A percentile compares a stretch with the other conserved stretches of the same genome.
These are phyloP conservation scores for Tetrao urogallus DNA, from an alignment of 2,113 vertebrate genomes.

Conservation along the genomic window DNA sequence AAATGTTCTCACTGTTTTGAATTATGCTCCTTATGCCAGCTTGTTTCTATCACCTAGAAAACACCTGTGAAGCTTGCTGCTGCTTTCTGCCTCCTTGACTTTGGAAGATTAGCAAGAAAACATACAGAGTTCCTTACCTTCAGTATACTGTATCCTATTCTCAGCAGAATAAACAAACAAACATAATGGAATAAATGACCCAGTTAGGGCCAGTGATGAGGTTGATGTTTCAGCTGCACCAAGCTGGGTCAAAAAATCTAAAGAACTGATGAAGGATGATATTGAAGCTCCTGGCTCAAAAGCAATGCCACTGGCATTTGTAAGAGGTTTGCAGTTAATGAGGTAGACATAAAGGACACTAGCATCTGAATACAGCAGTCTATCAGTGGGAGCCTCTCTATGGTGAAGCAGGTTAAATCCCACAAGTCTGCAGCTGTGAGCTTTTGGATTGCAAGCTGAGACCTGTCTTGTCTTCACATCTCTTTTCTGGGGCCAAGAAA, in stretches of 20 bases:
- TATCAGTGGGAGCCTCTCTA: not conserved
- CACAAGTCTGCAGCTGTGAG: not conserved
- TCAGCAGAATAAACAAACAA: constrained; percentile 30
- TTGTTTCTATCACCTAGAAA: not conserved
- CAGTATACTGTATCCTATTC: not conserved
- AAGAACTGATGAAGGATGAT: not conserved
- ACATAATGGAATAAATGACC: constrained; percentile 36
- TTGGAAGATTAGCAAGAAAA: not conserved
- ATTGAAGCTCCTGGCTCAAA: not conserved
- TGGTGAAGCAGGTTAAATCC: not conserved
- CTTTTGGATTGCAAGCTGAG: not conserved
- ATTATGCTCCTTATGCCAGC: not conserved
- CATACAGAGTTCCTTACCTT: not conserved
- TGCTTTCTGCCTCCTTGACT: not conserved
- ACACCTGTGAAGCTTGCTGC: not conserved
- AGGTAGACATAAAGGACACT: not conserved
- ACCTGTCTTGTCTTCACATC: not conserved
- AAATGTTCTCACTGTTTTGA: not conserved
- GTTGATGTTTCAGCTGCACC: not conserved
- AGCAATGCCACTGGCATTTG: not conserved
- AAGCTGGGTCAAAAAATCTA: not conserved
- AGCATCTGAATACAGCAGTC: not conserved
- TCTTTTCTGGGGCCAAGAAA: not conserved
- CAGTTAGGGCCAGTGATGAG: not conserved
- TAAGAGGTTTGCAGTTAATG: not conserved